Evolutionary conservation across 2,113 vertebrate genomes (phyloP), one percentile per base, ranked within the genome.

Genomic region (Abramis brama): DNA sequence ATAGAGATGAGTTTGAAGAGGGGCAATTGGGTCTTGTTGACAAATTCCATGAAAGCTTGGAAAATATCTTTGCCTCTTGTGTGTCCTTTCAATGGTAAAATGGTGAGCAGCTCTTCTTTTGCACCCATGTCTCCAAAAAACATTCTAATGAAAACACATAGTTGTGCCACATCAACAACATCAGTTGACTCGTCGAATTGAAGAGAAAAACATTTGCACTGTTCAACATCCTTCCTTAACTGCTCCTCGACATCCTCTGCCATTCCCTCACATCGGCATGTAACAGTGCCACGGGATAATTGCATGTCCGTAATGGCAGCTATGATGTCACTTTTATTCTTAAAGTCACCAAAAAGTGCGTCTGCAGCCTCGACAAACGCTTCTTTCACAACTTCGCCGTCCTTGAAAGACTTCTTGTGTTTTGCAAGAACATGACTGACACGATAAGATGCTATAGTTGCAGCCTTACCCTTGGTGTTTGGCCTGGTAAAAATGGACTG

Each of bases 241-340:
- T 82, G 70, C 85, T 81, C 70, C 75, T 19, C 52, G 1, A 62
- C 15, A 80, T 66, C 80, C 85, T 82, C 79, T 77, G 80, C 57
- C 59, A 57, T 85, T 59, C 62, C 57, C 77, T 81, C 77, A 39
- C 83, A 87, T 71, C 25, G 13, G 52, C 27, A 7, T 64, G 77
- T 85, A 80, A 80, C 30, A 2, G 86, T 87, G n/a, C 79, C 30
- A 11, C 25, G 25, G 59, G 84, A 83, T 66, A 85, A 59, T 71
- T 88, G 79, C 50, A 88, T 4, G 19, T 82, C 33, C 33, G 86
- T 66, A 74, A 86, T 88, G 21, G 66, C 21, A 70, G 81, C n/a
- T 55, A 84, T 39, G 21, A 86, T 79, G 11, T 86, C 79, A 15
- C 25, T 79, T 30, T 86, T 86, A 66, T 88, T 88, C 45, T 88